Percentiles rank a stretch among this genome's conserved stretches.
These are phyloP conservation scores for Sinodicranocentrus sp. DNA, from an alignment of 2,888 invertebrate genomes.

Conservation along the genomic window DNA sequence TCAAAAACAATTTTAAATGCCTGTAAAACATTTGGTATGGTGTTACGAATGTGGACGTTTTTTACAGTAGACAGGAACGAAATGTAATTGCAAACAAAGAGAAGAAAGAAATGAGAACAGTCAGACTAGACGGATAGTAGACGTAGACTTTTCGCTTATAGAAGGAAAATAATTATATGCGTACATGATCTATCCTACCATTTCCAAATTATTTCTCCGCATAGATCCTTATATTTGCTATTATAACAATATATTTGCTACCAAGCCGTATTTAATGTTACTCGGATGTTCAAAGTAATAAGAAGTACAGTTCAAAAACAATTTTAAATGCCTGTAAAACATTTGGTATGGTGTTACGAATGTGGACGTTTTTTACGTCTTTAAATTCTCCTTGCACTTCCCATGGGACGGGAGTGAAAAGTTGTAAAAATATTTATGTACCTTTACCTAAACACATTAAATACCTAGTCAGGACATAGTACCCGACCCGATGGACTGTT, in stretches of 20 bases:
- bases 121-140: slow-evolving; percentile 40
- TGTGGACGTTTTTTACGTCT: too few species aligned
- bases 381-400: too few species aligned
- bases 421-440: too few species aligned
- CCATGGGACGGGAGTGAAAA: too few species aligned
- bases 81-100: slow-evolving; percentile 12
- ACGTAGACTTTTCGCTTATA: slow-evolving; percentile 28
- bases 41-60: background rate
- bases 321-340: background rate
- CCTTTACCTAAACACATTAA: too few species aligned
- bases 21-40: too few species aligned
- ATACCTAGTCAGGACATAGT: too few species aligned
- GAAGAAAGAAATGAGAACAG: slow-evolving; percentile 48
- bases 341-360: background rate
- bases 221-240: background rate
- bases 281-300: background rate
- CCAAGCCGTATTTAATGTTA: background rate
- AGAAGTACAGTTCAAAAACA: slow-evolving; percentile 23
- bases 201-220: background rate
- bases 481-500: too few species aligned
- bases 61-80: slow-evolving; percentile 59
- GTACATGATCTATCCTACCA: background rate
- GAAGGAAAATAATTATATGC: slow-evolving; percentile 33
- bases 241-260: background rate
- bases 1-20: slow-evolving; percentile 8